Base-by-base conservation (phyloP, 2,113 vertebrate genomes). In the Tachycineta bicolor region DNA sequence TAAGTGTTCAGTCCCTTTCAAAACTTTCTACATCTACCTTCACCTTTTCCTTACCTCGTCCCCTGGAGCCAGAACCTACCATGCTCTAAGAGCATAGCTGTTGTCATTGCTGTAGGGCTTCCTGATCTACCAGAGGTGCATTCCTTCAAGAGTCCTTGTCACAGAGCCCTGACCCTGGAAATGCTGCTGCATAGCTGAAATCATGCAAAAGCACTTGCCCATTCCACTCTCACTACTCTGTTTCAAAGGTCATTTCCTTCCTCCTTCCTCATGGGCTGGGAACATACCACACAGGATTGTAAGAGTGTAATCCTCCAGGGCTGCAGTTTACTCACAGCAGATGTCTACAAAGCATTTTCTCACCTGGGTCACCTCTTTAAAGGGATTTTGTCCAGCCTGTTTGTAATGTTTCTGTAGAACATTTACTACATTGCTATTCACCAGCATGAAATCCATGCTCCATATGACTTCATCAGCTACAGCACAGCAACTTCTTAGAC, bases 401-500 rank as follows among this genome's bases (percentile, higher is more conserved):
- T 92, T 96, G 59, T 92, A 94, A 95, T 75, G 93, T 83, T 97
- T 93, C 60, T 74, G 81, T 92, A 92, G 93, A 97, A 94, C 94
- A 93, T 96, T 96, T 95, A 94, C 97, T 97, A 93, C 58, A 47
- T 64, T 80, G 93, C 90, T 97, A 94, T 95, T 98, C 97, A 94
- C 67, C 85, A 94, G 96, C 96, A 94, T 96, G 96, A 98, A 98
- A 98, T 89, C 93, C 93, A 65, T 94, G 90, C 26, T 96, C 89
- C 33, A 4, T 89, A 29, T 14, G 28, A 94, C 83, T 93, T 95
- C 94, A 96, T 93, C 96, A 86, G 56, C 90, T 86, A 25, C 65
- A 94, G 87, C 89, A 95, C 52, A 91, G 84, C 71, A 76, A 86
- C 76, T 92, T 97, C 78, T 64, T 79, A 85, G 92, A 92, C 63